Evolutionary conservation across 2,113 vertebrate genomes (phyloP).

Genomic region (Trochalopteron elliotii): DNA sequence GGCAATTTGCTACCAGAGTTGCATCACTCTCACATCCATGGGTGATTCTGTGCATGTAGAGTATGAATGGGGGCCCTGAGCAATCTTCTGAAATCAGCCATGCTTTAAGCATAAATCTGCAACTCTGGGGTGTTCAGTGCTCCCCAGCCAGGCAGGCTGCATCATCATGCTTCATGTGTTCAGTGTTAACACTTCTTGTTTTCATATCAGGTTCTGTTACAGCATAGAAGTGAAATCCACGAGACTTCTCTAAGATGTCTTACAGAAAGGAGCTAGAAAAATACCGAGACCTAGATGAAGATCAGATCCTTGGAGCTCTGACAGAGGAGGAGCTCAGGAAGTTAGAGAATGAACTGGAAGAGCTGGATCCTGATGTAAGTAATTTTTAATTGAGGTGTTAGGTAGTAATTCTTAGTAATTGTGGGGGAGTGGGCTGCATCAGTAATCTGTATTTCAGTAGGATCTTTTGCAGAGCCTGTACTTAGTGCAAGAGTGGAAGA

Average conservation of each 20-base stretch:
- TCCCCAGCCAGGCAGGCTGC: not conserved
- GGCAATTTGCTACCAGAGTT: not conserved
- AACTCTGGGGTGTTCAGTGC: not conserved
- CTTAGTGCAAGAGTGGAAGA: not conserved
- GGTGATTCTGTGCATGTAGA: fast-evolving
- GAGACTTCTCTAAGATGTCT: slow-evolving; percentile 78
- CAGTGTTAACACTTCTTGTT: not conserved
- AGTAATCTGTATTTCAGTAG: not conserved
- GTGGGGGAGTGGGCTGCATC: not conserved
- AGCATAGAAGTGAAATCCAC: not conserved
- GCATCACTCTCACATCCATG: fast-evolving
- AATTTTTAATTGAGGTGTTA: not conserved
- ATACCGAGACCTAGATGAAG: slow-evolving; percentile 95
- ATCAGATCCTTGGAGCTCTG: slow-evolving; percentile 91
- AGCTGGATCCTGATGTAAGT: slow-evolving; percentile 96
- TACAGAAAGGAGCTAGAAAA: slow-evolving; percentile 93
- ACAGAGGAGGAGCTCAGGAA: slow-evolving; percentile 91
- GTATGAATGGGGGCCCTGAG: not conserved
- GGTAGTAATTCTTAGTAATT: not conserved
- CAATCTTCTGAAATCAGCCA: not conserved
- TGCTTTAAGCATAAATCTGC: not conserved
- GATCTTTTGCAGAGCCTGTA: not conserved
- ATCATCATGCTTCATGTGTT: not conserved
- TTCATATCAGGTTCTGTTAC: slow-evolving; percentile 21
- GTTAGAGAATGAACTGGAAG: slow-evolving; percentile 92